phyloP scores from a whole-genome alignment of 2,113 vertebrate genomes.

The Accipiter virgatus region DNA sequence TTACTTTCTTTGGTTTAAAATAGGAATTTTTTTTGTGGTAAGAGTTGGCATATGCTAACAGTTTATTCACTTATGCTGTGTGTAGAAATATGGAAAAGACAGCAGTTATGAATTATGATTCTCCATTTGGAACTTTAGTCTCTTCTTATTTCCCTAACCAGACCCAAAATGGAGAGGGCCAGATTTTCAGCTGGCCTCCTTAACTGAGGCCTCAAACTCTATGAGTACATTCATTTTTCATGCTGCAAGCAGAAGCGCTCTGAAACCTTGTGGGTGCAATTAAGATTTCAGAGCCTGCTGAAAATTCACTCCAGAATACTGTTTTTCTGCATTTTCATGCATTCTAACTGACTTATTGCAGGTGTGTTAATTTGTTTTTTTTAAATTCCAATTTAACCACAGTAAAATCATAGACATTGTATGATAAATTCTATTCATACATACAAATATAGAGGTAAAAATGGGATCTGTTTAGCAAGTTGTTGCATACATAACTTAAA shows the following conservation, averaged over 20 bases:
- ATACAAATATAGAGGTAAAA: background rate
- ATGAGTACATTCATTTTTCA: conserved; percentile 33
- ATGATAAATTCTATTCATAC: background rate
- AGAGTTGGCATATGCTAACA: background rate
- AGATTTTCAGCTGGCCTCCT: background rate
- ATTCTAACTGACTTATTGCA: background rate
- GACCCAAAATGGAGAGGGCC: background rate
- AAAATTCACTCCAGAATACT: conserved; percentile 6
- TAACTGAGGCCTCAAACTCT: background rate
- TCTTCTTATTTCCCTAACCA: conserved; percentile 13
- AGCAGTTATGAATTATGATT: conserved; percentile 16
- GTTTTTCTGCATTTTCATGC: background rate
- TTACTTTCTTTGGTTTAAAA: background rate
- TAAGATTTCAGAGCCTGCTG: conserved; percentile 21
- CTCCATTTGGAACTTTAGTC: conserved; percentile 18
- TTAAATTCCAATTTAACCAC: background rate
- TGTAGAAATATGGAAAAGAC: background rate
- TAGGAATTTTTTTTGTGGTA: background rate
- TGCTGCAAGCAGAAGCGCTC: background rate
- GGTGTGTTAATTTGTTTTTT: background rate
- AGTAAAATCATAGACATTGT: background rate
- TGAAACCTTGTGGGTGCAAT: conserved; percentile 34
- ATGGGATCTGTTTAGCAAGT: background rate
- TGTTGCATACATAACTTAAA: background rate
- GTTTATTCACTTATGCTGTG: background rate